Evolutionary conservation across 2,888 invertebrate genomes (phyloP), one percentile per base, ranked within the genome.

Genomic region (Cephus pulcher): DNA sequence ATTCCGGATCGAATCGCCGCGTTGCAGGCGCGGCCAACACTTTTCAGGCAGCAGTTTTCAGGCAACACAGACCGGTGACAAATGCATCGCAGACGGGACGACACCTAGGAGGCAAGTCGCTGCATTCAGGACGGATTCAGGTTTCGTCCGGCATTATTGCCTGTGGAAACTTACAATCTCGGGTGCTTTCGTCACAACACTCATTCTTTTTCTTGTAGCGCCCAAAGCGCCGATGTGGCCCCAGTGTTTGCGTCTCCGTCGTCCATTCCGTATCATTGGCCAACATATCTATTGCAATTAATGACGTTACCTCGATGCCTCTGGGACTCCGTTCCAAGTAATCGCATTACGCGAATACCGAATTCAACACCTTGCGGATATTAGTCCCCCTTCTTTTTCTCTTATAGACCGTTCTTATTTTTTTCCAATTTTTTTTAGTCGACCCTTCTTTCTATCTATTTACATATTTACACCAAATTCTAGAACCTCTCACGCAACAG

Each of bases 171-270:
- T 91, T 91, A 91, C 91, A 88, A 88, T 91, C 90, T 88, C 89
- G 88, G 86, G 88, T 84, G 89, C 84, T 91, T 86, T 91, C 91
- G 88, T 91, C 91, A 90, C 91, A 91, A 90, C 91, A 90, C 82
- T 91, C 91, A 89, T 90, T 91, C 87, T 91, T 91, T 91, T 91
- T 91, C 91, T 89, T 91, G 91, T 91, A 91, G 86, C 90, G 90
- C 85, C 90, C 89, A 83, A 80, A 88, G 86, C 88, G 90, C 85
- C 88, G 88, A 84, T 87, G 87, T 85, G 87, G 87, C 84, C 88
- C 83, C 83, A 88, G 82, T 80, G 88, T 82, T 82, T 87, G 87
- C 84, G 85, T 86, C 81, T 86, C 86, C 84, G 81, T 82, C 84
- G 89, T 89, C 91, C 90, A 90, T 85, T 91, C 90, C 87, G 91